These are phyloP conservation scores for Orthonyx spaldingii DNA, from an alignment of 2,113 vertebrate genomes.

Conservation along the genomic window DNA sequence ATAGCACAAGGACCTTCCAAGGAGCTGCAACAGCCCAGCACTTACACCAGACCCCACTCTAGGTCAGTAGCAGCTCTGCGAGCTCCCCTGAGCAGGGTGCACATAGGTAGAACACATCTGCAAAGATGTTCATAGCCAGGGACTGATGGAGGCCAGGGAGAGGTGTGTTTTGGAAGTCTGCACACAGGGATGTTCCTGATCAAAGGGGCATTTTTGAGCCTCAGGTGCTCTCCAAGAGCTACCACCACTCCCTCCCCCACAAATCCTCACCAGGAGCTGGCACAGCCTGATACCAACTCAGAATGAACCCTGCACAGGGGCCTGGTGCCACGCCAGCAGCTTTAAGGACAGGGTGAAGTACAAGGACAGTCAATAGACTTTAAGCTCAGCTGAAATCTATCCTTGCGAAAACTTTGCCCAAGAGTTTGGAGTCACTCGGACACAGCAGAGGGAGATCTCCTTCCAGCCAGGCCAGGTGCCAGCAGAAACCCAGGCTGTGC, in stretches of 20 bases:
- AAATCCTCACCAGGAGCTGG: not conserved
- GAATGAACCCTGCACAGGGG: not conserved
- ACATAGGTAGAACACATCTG: not conserved
- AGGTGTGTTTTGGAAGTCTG: not conserved
- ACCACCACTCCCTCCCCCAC: not conserved
- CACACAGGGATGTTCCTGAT: not conserved
- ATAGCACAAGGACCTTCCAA: not conserved
- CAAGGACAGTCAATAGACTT: not conserved
- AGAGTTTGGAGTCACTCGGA: not conserved
- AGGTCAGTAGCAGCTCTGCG: not conserved
- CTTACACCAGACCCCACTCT: not conserved
- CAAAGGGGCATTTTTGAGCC: not conserved
- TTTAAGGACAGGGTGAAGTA: not conserved
- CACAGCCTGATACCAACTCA: not conserved
- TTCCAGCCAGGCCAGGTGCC: not conserved
- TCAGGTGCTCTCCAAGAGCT: not conserved
- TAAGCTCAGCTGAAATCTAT: constrained; percentile 18
- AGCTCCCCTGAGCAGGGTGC: not conserved
- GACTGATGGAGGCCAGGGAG: not conserved
- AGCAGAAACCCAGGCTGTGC: not conserved
- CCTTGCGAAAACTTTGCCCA: not conserved
- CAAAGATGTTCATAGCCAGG: not conserved
- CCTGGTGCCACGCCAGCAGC: not conserved
- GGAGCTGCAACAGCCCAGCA: not conserved
- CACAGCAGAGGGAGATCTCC: not conserved